These are phyloP conservation scores for Diarsia mendica DNA, from an alignment of 2,888 invertebrate genomes.

Conservation along the genomic window DNA sequence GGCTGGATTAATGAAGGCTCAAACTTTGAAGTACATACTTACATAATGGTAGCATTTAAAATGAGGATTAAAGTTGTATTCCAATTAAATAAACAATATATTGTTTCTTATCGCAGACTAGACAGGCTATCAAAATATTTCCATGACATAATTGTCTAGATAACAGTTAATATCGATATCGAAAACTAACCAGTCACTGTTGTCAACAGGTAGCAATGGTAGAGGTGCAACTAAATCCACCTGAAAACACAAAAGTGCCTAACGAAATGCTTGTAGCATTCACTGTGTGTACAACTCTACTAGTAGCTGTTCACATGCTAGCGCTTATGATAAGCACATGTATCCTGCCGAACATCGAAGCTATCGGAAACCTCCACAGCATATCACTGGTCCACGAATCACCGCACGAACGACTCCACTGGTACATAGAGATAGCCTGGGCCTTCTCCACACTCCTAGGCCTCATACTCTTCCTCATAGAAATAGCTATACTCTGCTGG, in stretches of 20 bases:
- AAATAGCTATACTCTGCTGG: constrained; percentile 99
- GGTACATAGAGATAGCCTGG: constrained; percentile 99
- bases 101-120: neutral
- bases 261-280: constrained; percentile 96
- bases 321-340: constrained; percentile 99
- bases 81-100: neutral
- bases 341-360: constrained; percentile 99
- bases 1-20: neutral
- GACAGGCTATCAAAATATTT: neutral
- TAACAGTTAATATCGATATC: constrained; percentile 1
- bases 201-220: constrained; percentile 94
- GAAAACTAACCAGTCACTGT: constrained; percentile 16
- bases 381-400: constrained; percentile 96
- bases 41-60: constrained; percentile 2
- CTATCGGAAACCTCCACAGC: constrained; percentile 97
- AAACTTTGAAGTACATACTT: neutral
- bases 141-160: no score
- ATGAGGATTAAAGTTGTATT: neutral
- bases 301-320: constrained; percentile 99
- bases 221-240: constrained; percentile 96
- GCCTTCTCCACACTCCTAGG: constrained; percentile 98
- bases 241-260: constrained; percentile 92
- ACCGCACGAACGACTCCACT: constrained; percentile 96
- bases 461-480: constrained; percentile 97
- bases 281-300: constrained; percentile 97